A percentile compares a stretch with the other conserved stretches of the same genome.
Conservation (phyloP, 2,797 vertebrate genomes). For the Emys orbicularis region DNA sequence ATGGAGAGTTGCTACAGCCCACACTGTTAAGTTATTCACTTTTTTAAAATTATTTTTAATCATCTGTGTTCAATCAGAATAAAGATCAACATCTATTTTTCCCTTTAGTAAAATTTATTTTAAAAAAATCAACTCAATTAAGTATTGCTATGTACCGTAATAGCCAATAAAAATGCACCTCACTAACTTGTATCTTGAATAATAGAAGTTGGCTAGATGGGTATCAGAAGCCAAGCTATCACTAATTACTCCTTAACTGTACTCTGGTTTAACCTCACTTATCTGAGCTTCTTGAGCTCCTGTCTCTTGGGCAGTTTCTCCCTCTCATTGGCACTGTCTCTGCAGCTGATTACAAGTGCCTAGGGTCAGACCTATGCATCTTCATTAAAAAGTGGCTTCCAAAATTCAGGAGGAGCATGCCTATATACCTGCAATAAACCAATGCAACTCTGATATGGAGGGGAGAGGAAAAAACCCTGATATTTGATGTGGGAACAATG, state of each 20-base stretch:
- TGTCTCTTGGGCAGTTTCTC: background rate
- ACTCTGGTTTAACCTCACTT: background rate
- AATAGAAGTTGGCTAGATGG: background rate
- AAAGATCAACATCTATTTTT: background rate
- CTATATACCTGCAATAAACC: background rate
- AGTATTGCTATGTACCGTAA: background rate
- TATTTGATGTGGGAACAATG: too few relatives aligned
- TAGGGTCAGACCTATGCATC: background rate
- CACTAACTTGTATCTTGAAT: background rate
- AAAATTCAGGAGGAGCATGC: background rate
- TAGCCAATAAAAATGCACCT: background rate
- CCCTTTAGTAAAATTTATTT: background rate
- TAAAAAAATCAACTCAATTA: background rate
- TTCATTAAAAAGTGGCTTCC: background rate
- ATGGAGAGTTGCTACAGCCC: background rate
- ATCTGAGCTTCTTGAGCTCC: background rate
- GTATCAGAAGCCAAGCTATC: background rate
- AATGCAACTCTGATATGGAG: background rate
- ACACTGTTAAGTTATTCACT: background rate
- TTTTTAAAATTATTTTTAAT: background rate
- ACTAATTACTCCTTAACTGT: background rate
- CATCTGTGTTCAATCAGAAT: background rate
- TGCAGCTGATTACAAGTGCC: background rate
- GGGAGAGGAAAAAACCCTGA: too few relatives aligned
- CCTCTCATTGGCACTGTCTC: background rate